phyloP scores from a whole-genome alignment of 2,113 vertebrate species.

The Tonatia bakeri region DNA sequence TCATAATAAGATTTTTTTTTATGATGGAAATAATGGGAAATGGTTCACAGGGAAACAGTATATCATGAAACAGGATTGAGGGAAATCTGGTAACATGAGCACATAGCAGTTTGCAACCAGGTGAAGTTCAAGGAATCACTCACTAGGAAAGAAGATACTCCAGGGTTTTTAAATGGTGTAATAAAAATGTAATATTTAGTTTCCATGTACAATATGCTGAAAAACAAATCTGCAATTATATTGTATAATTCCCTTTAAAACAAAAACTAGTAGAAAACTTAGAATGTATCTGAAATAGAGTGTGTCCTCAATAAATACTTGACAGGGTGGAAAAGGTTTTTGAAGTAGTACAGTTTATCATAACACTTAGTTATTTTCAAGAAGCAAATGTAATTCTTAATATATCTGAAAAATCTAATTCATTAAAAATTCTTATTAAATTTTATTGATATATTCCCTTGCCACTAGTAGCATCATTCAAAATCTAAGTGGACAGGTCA shows the following conservation, averaged over 20 bases:
- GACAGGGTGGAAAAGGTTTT: neutral
- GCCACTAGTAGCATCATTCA: neutral
- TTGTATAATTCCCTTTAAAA: neutral
- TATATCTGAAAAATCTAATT: neutral
- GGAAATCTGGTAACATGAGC: neutral
- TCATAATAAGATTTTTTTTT: slow-evolving; percentile 9
- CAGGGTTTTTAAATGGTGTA: neutral
- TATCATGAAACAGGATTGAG: neutral
- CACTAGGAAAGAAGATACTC: neutral
- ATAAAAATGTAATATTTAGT: neutral
- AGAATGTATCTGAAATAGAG: neutral
- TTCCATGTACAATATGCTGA: neutral
- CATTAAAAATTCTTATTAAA: neutral
- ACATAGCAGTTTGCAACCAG: neutral
- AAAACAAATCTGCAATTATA: neutral
- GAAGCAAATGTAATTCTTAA: slow-evolving; percentile 10
- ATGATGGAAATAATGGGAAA: neutral
- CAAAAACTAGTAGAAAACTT: neutral
- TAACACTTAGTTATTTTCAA: neutral
- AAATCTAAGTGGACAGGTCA: neutral
- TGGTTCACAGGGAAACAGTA: neutral
- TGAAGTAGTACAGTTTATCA: neutral
- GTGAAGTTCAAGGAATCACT: neutral
- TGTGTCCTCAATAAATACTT: neutral
- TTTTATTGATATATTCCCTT: neutral